Evolutionary conservation across 2,888 invertebrate species (phyloP), one percentile per base, ranked within the genome.

Genomic region (Sericinus montela): DNA sequence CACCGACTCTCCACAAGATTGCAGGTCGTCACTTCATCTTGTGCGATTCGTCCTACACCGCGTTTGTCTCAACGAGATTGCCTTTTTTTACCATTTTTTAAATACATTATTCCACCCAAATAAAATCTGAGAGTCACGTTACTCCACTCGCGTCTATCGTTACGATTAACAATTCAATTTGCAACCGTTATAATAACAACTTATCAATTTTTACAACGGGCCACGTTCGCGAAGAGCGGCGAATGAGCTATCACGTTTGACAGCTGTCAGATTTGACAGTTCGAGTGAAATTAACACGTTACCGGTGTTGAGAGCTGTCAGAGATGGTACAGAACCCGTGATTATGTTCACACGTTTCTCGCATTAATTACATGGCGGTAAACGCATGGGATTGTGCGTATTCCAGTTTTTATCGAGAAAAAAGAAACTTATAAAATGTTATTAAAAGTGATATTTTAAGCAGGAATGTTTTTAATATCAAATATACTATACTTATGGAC

Each of bases 331-430:
- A 68, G 70, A 70, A 75, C 81, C 80, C 56, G 52, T 76, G 71
- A 86, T 87, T 87, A 84, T 48, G 60, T 83, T 81, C 69, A 76
- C 86, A 74, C 82, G 59, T 79, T 73, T 66, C 55, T 66, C 64
- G 62, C 70, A 75, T 77, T 87, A 87, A 86, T 87, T 77, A 86
- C 67, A 83, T 56, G 68, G 61, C 75, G 71, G 72, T 53, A 52
- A 51, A 52, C 36, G 40, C n/a, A 29, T 30, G 36, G 36, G 8
- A 40, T 47, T 42, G 41, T 55, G 48, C 55, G 15, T 41, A 37
- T 38, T 38, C 15, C 13, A 23, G 23, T 25, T 44, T 48, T 48
- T 39, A 14, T 32, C n/a, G 10, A 19, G 19, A 8, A n/a, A 3
- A 15, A n/a, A n/a, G n/a, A 11, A 1, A 13, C 25, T 38, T 7